phyloP scores from a whole-genome alignment of 1,140 invertebrate genomes.

The Zaprionus nigranus region DNA sequence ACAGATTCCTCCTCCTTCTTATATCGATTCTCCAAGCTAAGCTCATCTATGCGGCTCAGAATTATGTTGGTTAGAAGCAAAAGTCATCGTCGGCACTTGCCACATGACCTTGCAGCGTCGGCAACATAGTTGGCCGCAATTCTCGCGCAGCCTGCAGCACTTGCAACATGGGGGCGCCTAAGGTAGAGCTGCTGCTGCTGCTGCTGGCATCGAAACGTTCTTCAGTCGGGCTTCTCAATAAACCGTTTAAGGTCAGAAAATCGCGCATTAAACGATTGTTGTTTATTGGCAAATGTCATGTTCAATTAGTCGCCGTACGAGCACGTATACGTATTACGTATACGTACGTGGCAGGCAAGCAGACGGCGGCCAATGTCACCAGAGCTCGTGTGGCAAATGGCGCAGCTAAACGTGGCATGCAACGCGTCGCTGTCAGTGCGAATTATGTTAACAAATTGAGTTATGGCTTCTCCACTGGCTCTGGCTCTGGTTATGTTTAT shows the following conservation, averaged over 20 bases:
- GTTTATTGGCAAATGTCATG: slow-evolving; percentile 79
- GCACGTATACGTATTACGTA: not conserved
- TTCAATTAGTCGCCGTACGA: slow-evolving; percentile 65
- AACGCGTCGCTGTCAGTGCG: slow-evolving; percentile 49
- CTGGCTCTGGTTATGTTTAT: slow-evolving; percentile 10
- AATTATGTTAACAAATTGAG: slow-evolving; percentile 60
- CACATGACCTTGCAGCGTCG: slow-evolving; percentile 34
- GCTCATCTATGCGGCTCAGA: not conserved
- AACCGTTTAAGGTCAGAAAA: slow-evolving; percentile 60
- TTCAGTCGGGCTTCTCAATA: slow-evolving; percentile 19
- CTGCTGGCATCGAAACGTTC: not conserved
- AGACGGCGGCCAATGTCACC: slow-evolving; percentile 32
- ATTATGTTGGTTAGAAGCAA: not conserved
- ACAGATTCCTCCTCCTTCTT: too few relatives aligned
- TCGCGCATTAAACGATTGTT: slow-evolving; percentile 71
- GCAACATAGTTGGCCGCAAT: slow-evolving; percentile 14
- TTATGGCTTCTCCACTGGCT: slow-evolving; percentile 24
- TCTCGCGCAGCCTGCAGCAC: not conserved
- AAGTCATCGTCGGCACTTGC: not conserved
- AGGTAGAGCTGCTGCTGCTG: not conserved
- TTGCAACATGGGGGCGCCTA: slow-evolving; percentile 8
- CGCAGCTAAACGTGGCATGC: slow-evolving; percentile 50
- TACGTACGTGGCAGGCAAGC: slow-evolving; percentile 20
- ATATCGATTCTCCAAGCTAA: not conserved
- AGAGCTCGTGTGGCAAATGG: slow-evolving; percentile 10